These are phyloP conservation scores for Spodoptera littoralis DNA, from an alignment of 2,888 invertebrate genomes.

Conservation along the genomic window DNA sequence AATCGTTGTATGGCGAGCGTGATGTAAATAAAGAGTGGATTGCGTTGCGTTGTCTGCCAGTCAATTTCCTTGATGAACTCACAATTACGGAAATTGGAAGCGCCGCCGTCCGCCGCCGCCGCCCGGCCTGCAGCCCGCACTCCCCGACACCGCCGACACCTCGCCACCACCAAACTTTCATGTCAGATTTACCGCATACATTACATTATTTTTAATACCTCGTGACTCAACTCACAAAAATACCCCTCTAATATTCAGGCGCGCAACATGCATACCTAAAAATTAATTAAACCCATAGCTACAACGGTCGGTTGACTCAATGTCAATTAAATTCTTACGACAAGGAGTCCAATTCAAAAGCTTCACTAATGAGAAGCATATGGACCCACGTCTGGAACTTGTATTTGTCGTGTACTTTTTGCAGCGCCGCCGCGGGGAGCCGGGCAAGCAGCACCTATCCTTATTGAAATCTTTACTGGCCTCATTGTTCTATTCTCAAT, in stretches of 20 bases:
- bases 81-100: conserved; percentile 86
- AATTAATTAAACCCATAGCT: conserved; percentile 71
- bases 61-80: conserved; percentile 87
- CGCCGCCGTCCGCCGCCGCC: conserved; percentile 59
- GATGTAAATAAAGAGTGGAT: conserved; percentile 76
- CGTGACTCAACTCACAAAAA: conserved; percentile 60
- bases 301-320: conserved; percentile 64
- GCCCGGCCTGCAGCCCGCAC: conserved; percentile 42
- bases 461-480: conserved; percentile 82
- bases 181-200: conserved; percentile 53
- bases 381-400: conserved; percentile 61
- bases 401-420: conserved; percentile 56
- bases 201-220: conserved; percentile 57
- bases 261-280: conserved; percentile 65
- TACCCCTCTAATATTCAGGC: conserved; percentile 38
- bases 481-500: conserved; percentile 84
- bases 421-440: conserved; percentile 44
- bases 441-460: conserved; percentile 62
- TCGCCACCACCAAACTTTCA: conserved; percentile 55
- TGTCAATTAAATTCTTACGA: conserved; percentile 77
- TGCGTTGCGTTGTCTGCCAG: conserved; percentile 78
- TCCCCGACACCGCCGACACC: conserved; percentile 34
- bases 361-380: conserved; percentile 75
- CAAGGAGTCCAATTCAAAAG: conserved; percentile 75
- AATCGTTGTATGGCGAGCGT: conserved; percentile 66